Evolutionary conservation across 2,888 invertebrate genomes (phyloP), one percentile per base, ranked within the genome.

Genomic region (Argynnis bischoffii): DNA sequence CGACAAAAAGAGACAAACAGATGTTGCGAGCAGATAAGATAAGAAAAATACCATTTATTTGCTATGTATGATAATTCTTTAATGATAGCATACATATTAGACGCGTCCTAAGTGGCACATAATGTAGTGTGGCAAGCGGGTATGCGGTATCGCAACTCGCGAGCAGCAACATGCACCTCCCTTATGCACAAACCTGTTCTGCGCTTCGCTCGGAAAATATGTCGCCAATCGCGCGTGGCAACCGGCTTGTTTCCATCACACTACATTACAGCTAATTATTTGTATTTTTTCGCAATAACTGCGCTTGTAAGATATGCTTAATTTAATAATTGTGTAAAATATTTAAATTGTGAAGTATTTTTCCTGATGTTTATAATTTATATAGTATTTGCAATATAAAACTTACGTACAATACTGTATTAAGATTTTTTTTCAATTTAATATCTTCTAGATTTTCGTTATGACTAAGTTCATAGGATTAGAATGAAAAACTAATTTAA

Each of bases 171-270:
- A 79, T 81, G 79, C 79, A 75, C 83, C 83, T 83, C 83, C 80
- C 80, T 80, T 80, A 78, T 74, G 78, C 77, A 77, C 76, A 88
- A 91, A 91, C 90, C 89, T 80, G 91, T 91, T 90, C 78, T 76
- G 82, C 85, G 84, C 85, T 85, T 87, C 84, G 84, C 81, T 78
- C 81, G 84, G 85, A 84, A 88, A 87, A 89, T 89, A 86, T 89
- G 90, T 87, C 87, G 88, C 83, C 81, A 81, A 81, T 81, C 85
- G 86, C 86, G 87, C 86, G 87, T 88, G 87, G 86, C 81, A 76
- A 81, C 83, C 79, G 78, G 80, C 85, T 82, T 79, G 83, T 83
- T 84, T 78, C 81, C 81, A 81, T 82, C 82, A 80, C 80, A 82
- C 81, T 82, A 82, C 70, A 79, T 85, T 84, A 84, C 81, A 81